Base-by-base conservation (phyloP, 2,797 vertebrate genomes). In the Urosaurus nigricauda region DNA sequence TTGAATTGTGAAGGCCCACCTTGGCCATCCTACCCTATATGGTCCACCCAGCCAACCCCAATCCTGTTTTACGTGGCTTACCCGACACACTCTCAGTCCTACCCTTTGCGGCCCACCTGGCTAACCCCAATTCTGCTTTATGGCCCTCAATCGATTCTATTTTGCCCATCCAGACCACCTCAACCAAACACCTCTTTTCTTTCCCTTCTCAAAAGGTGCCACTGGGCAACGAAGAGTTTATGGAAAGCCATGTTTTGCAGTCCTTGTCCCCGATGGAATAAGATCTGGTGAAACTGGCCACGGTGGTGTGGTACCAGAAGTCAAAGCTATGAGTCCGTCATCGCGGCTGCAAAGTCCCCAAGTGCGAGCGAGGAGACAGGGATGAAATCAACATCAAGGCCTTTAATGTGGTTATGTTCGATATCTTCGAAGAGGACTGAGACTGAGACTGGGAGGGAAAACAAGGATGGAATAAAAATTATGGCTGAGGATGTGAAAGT, bases 241-340 rank as follows among this genome's bases (percentile, higher is more conserved):
- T 89, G 70, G 60, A 82, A 13, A 65, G 40, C 37, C 79, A n/a
- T 11, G 79, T 89, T 1, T 14, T 40, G 43, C 79, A 43, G 12
- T 7, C 70, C 58, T 86, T 86, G n/a, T 56, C 70, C 0, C 84
- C 56, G 70, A 89, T 89, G 88, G 88, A 89, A 14, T 1, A 56
- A 43, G 84, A 89, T 6, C 70, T 89, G 5, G 84, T 89, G 43
- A 86, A 65, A 9, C 84, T 75, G 5, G 21, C 86, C 24, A 89
- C 71, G 11, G 29, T 77, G 0, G 24, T 86, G 56, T 78, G 40
- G 11, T 37, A 35, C 14, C 77, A 26, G 26, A 89, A 77, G 37
- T 71, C 84, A 17, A 3, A 47, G 2, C 88, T 86, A 4, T 2
- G 43, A 6, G 1, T 47, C 11, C 58, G 9, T 17, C 88, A 86